phyloP scores from a whole-genome alignment of 2,113 vertebrate species.

The Hepsetus odoe region DNA sequence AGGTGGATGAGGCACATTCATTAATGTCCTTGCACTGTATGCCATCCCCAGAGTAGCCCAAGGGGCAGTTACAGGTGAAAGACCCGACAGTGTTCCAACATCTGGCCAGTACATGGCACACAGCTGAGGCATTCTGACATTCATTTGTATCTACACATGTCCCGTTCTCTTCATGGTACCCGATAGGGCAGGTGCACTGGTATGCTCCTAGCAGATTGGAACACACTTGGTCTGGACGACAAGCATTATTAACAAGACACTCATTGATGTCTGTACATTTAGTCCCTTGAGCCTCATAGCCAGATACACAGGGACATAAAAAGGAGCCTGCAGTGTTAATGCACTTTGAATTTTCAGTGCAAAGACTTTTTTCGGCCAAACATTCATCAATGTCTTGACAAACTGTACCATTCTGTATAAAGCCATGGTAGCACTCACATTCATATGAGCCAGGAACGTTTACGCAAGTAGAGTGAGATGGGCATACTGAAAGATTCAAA shows the following conservation, averaged over 20 bases:
- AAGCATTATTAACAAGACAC: slow-evolving; percentile 65
- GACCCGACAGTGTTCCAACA: slow-evolving; percentile 77
- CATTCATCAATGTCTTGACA: slow-evolving; percentile 79
- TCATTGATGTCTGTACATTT: slow-evolving; percentile 75
- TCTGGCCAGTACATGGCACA: slow-evolving; percentile 68
- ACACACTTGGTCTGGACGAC: slow-evolving; percentile 75
- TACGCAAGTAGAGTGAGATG: slow-evolving; percentile 66
- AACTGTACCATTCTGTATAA: slow-evolving; percentile 58
- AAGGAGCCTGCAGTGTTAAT: slow-evolving; percentile 75
- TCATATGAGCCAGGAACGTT: slow-evolving; percentile 73
- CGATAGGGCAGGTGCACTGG: slow-evolving; percentile 70
- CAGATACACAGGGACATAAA: slow-evolving; percentile 68
- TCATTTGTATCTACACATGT: slow-evolving; percentile 75
- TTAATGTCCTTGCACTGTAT: slow-evolving; percentile 75
- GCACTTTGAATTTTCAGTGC: slow-evolving; percentile 70
- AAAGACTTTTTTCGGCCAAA: slow-evolving; percentile 48
- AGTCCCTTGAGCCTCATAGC: slow-evolving; percentile 54
- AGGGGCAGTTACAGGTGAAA: slow-evolving; percentile 75
- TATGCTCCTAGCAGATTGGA: slow-evolving; percentile 70
- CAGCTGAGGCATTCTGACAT: slow-evolving; percentile 61
- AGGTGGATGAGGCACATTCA: slow-evolving; percentile 66
- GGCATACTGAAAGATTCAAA: slow-evolving; percentile 66
- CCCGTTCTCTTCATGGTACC: slow-evolving; percentile 65
- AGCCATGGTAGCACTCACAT: slow-evolving; percentile 75
- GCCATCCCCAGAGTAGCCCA: slow-evolving; percentile 73